Base-by-base conservation (phyloP, 2,888 invertebrate genomes). In the Scrobipalpa costella region DNA sequence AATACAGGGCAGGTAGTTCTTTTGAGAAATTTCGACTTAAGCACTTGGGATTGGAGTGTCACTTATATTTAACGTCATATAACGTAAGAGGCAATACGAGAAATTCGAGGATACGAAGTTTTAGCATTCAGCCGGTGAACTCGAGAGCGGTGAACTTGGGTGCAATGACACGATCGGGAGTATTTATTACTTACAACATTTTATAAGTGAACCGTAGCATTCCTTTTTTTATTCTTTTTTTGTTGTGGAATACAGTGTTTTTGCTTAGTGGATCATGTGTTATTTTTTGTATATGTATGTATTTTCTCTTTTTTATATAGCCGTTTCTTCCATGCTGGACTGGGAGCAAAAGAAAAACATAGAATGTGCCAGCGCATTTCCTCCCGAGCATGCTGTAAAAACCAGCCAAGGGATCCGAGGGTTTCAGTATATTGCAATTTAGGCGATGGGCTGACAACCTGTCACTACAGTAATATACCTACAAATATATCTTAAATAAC, bases 61-160 rank as follows among this genome's bases (percentile, higher is more conserved):
- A 19, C 9, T 57, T 57, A 15, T 38, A 8, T 19, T 57, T 55
- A 34, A 9, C 50, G 11, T 17, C 21, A 50, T 49, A 17, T 49
- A 49, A 49, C 9, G 15, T 15, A 9, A 49, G 49, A 19, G 49
- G 19, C 49, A 44, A 21, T 52, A 52, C 27, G n/a, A 27, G 34
- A 7, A 55, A 27, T n/a, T 55, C 27, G 34, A n/a, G 55, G 21
- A 52, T 52, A 11, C 21, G 13, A 19, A 77, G 78, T 82, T 77
- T 77, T 81, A 78, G 79, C 78, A 84, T 83, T 79, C 78, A 80
- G 83, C 73, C 78, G 85, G 81, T 81, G 86, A 71, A 78, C 74
- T 68, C 70, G 58, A 73, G 72, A 88, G 79, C 82, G 85, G 83
- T 68, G 88, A 88, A 89, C 88, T 88, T 83, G 79, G 78, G 88